Conservation (phyloP, 2,888 invertebrate genomes). For the Leptopterna dolabrata region DNA sequence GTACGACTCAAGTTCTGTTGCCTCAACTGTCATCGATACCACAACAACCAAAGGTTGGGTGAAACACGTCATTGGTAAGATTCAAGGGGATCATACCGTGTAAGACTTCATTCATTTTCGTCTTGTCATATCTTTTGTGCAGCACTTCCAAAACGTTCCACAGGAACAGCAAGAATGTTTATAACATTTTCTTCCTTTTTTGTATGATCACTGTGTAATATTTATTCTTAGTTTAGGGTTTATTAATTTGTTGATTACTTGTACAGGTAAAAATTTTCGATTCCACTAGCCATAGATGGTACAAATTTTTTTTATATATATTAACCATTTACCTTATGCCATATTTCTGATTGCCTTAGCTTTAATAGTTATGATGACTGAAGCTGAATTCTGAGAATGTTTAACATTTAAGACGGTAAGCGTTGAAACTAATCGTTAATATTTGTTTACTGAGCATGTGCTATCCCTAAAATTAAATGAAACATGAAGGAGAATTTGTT, state of each 20-base stretch:
- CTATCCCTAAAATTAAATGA: constrained; percentile 22
- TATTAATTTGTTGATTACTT: constrained; percentile 8
- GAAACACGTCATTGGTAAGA: constrained; percentile 71
- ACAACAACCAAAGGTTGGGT: constrained; percentile 75
- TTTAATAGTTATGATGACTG: constrained; percentile 36
- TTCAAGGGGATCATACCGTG: constrained; percentile 59
- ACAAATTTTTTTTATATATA: constrained; percentile 23
- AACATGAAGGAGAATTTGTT: background rate
- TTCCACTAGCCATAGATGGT: constrained; percentile 37
- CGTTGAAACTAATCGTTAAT: constrained; percentile 32
- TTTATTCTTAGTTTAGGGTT: constrained; percentile 26
- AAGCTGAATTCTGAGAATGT: constrained; percentile 20
- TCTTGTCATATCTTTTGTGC: constrained; percentile 29
- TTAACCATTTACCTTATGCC: constrained; percentile 37
- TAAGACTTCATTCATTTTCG: constrained; percentile 17
- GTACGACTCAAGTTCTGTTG: constrained; percentile 67
- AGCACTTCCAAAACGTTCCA: background rate
- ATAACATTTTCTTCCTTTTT: background rate
- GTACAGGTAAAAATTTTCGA: background rate
- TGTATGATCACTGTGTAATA: background rate
- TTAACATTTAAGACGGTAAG: constrained; percentile 11
- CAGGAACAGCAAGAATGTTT: background rate
- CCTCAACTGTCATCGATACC: constrained; percentile 67
- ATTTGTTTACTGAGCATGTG: constrained; percentile 33
- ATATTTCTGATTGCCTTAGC: constrained; percentile 35